Conservation (phyloP, 2,113 vertebrate genomes). For the Odontophorus gujanensis region DNA sequence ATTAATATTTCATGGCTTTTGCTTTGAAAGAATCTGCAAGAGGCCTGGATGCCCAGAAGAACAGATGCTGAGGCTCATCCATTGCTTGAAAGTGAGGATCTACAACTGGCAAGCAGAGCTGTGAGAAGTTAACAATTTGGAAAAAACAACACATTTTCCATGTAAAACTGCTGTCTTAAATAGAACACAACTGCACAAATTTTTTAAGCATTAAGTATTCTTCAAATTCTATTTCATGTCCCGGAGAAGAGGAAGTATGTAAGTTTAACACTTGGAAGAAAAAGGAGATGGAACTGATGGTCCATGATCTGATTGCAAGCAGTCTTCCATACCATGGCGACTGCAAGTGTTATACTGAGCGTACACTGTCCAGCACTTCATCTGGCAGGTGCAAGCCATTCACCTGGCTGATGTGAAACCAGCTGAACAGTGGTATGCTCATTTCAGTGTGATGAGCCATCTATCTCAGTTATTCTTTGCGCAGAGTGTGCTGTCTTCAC, state of each 20-base stretch:
- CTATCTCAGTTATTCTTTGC: background rate
- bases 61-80: slow-evolving; percentile 31
- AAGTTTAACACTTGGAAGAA: background rate
- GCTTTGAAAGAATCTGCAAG: slow-evolving; percentile 24
- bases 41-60: background rate
- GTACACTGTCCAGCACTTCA: fast-evolving
- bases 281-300: background rate
- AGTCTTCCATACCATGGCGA: fast-evolving
- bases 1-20: background rate
- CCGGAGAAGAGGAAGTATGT: background rate
- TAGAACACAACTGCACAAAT: background rate
- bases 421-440: fast-evolving
- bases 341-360: background rate
- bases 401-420: background rate
- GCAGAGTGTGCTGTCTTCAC: background rate
- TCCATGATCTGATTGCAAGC: background rate
- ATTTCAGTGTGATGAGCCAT: fast-evolving
- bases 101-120: slow-evolving; percentile 25
- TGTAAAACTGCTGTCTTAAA: slow-evolving; percentile 21
- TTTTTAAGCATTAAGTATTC: slow-evolving; percentile 34
- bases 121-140: slow-evolving; percentile 31
- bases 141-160: slow-evolving; percentile 56
- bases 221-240: background rate
- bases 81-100: slow-evolving; percentile 44
- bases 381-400: background rate